Evolutionary conservation across 2,888 invertebrate species (phyloP).

Genomic region (Andrena hattorfiana): DNA sequence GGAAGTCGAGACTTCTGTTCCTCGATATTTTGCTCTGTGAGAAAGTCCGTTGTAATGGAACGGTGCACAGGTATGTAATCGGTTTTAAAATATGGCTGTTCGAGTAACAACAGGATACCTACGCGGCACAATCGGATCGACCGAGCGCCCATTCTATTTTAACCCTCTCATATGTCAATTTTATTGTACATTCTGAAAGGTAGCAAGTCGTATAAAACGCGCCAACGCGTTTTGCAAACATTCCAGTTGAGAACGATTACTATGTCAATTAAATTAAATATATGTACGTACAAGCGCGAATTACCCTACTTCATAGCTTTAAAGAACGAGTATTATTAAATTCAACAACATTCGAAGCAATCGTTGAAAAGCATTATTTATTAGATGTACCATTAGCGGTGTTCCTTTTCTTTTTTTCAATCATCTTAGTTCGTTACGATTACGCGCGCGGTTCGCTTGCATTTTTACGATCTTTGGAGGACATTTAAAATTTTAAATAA

Average conservation of each 20-base stretch:
- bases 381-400: constrained; percentile 19
- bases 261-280: constrained; percentile 61
- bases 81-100: constrained; percentile 30
- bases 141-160: constrained; percentile 46
- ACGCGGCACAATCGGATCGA: constrained; percentile 44
- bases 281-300: constrained; percentile 40
- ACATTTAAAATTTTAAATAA: not conserved
- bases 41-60: constrained; percentile 35
- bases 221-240: constrained; percentile 51
- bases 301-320: constrained; percentile 39
- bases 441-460: not conserved
- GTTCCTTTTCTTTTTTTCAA: not conserved
- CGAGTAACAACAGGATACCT: constrained; percentile 33
- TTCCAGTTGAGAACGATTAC: constrained; percentile 61
- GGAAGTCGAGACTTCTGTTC: constrained; percentile 44
- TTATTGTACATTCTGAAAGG: constrained; percentile 52
- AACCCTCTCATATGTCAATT: constrained; percentile 69
- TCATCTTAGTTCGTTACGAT: constrained; percentile 6
- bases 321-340: constrained; percentile 17
- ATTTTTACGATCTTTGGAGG: constrained; percentile 1
- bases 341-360: constrained; percentile 1
- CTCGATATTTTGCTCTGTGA: constrained; percentile 46
- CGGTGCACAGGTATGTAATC: constrained; percentile 32
- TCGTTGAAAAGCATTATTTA: constrained; percentile 23
- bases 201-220: constrained; percentile 47